Evolutionary conservation across 2,113 vertebrate genomes (phyloP).

Genomic region (Athene noctua): DNA sequence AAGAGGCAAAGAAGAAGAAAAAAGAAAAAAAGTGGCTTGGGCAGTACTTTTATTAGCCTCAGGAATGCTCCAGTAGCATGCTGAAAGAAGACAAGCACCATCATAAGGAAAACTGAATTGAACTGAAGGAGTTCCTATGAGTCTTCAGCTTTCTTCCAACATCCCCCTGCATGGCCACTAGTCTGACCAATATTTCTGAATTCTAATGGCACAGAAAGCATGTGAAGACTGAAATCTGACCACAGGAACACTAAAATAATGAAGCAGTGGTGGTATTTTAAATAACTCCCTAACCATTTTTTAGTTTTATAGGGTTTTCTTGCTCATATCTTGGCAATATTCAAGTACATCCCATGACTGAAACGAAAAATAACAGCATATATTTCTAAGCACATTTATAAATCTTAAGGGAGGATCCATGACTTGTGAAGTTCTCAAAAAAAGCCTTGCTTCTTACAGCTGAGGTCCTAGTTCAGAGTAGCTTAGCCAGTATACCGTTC

Average conservation of each 20-base stretch:
- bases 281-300: background rate
- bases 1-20: too few relatives aligned
- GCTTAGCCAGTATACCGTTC: background rate
- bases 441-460: background rate
- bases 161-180: background rate
- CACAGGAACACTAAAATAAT: constrained; percentile 3
- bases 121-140: background rate
- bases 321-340: background rate
- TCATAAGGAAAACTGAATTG: background rate
- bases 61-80: background rate
- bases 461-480: background rate
- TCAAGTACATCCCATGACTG: background rate
- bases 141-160: background rate
- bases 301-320: background rate
- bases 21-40: background rate
- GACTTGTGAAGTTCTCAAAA: background rate
- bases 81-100: background rate
- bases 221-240: background rate
- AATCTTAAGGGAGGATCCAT: constrained; percentile 4
- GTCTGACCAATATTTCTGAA: background rate
- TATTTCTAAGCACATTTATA: constrained; percentile 15
- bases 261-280: constrained; percentile 1
- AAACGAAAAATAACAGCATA: background rate
- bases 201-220: background rate
- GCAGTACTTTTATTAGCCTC: background rate